Base-by-base conservation (phyloP, 2,113 vertebrate genomes). In the Macroglossus sobrinus region DNA sequence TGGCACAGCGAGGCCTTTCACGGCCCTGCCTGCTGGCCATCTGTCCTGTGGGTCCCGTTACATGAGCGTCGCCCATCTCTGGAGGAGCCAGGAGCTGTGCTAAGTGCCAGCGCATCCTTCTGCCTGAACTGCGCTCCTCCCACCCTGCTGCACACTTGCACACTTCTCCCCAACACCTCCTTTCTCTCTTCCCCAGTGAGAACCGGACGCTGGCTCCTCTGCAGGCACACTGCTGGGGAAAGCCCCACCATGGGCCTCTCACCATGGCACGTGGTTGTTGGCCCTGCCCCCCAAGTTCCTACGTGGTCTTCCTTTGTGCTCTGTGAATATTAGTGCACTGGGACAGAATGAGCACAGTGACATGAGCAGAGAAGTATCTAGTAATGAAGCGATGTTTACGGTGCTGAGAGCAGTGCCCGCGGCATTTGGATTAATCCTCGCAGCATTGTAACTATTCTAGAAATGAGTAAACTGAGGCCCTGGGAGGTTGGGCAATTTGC, bases 341-440 rank as follows among this genome's bases (percentile, higher is more conserved):
- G 45, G 5, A 6, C 22, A 57, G 43, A n/a, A 57, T 4, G 43
- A 78, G 45, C 1, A 0, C 28, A 4, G 69, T 8, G 19, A 28
- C 28, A 0, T 0, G 69, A 40, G 18, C 6, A 26, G 30, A 21
- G 80, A 0, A 40, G 30, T 13, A 11, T 7, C 3, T 15, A 5
- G 45, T 0, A 2, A 7, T 3, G 33, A 14, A 0, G 57, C 2
- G 0, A 22, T 19, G 3, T 9, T 38, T 14, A 7, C 1, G 4
- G 26, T 1, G 35, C 53, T 2, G 4, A 22, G 85, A 43, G 57
- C 47, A 4, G 5, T 5, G 0, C 2, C 4, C 8, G 2, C 1
- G 1, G 19, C 45, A 3, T 15, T 21, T 38, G 24, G 21, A 12
- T n/a, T 45, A 2, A 1, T 30, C 35, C 18, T 66, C 33, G 6